A percentile compares a stretch with the other conserved stretches of the same genome.
phyloP scores from a whole-genome alignment of 1,140 invertebrate species.

The Rhopalosiphum padi region DNA sequence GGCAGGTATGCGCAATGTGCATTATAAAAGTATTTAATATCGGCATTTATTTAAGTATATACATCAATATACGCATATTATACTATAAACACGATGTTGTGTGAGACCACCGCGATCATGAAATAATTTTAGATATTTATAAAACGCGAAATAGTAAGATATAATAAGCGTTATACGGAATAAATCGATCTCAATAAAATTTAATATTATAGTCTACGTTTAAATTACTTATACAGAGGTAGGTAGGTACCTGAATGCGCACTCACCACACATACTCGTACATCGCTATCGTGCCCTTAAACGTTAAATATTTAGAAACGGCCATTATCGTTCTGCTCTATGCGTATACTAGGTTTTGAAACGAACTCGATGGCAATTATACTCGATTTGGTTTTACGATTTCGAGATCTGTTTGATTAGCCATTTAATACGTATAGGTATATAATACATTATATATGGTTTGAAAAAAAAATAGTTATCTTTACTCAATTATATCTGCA shows the following conservation, averaged over 20 bases:
- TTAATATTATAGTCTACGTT: background rate
- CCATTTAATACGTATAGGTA: background rate
- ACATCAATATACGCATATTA: background rate
- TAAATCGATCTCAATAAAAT: conserved; percentile 13
- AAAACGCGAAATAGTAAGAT: background rate
- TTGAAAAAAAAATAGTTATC: background rate
- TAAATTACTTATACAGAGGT: background rate
- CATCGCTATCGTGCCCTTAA: background rate
- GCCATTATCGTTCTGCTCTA: background rate
- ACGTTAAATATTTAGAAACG: background rate
- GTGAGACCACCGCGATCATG: background rate
- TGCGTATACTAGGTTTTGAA: background rate
- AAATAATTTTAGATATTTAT: background rate
- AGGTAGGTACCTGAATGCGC: background rate
- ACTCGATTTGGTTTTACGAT: background rate
- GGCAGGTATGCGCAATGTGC: background rate
- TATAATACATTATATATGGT: background rate
- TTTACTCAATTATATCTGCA: background rate
- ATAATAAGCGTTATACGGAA: background rate
- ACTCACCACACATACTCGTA: no score
- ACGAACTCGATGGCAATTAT: background rate
- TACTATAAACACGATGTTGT: background rate
- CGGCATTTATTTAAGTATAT: conserved; percentile 11
- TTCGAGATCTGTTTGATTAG: background rate
- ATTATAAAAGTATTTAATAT: conserved; percentile 4